phyloP scores from a whole-genome alignment of 2,797 vertebrate genomes.

The Pseudotriccus pelzelni region DNA sequence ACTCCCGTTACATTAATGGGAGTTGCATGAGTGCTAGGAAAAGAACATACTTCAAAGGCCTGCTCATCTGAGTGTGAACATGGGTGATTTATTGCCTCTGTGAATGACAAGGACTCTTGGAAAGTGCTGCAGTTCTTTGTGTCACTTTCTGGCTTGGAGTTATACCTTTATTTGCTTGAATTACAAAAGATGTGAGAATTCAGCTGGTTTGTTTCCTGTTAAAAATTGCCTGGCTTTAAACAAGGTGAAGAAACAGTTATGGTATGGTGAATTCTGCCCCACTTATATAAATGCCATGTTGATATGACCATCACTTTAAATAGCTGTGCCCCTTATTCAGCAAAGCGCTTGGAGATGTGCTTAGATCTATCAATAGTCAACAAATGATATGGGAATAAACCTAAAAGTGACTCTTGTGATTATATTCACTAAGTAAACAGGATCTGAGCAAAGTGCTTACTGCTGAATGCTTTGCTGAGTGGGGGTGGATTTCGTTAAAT shows the following conservation, averaged over 20 bases:
- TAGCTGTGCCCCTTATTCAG: neutral
- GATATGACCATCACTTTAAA: neutral
- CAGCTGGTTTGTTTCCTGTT: conserved; percentile 14
- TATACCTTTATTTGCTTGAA: neutral
- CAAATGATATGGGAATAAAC: neutral
- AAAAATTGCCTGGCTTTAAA: conserved; percentile 27
- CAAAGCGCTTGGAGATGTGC: neutral
- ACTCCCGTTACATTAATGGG: neutral
- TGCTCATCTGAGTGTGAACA: neutral
- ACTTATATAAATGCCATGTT: neutral
- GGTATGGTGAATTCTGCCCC: conserved; percentile 8
- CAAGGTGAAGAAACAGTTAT: neutral
- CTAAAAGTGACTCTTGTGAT: neutral
- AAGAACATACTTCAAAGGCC: neutral
- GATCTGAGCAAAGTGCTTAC: neutral
- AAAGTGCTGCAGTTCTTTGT: neutral
- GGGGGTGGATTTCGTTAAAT: conserved; percentile 41
- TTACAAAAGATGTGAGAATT: conserved; percentile 22
- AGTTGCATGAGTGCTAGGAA: neutral
- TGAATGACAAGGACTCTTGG: neutral
- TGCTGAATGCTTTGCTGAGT: neutral
- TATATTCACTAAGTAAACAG: neutral
- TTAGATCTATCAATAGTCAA: neutral
- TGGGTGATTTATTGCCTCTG: conserved; percentile 16
- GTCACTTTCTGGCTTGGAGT: neutral